phyloP scores from a whole-genome alignment of 2,888 invertebrate species.

The Tethea ocularis region DNA sequence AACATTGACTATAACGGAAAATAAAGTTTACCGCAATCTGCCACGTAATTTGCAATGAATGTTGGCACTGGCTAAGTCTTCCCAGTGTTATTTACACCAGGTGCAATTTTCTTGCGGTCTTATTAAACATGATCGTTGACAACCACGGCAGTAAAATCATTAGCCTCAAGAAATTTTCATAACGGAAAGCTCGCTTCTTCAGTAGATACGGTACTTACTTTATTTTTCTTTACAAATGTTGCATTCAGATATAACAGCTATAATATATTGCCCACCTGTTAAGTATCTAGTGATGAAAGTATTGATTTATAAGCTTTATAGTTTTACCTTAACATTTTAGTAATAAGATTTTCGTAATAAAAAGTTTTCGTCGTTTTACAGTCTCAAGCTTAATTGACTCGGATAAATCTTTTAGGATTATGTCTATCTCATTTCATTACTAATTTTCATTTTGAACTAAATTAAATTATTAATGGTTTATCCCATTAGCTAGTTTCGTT shows the following conservation, averaged over 20 bases:
- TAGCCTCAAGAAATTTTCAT: conserved; percentile 8
- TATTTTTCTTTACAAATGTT: not conserved
- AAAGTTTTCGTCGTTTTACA: not conserved
- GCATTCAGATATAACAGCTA: not conserved
- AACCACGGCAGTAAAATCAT: not conserved
- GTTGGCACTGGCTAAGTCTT: not conserved
- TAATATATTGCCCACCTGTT: not conserved
- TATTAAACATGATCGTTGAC: conserved; percentile 4
- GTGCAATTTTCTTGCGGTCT: conserved; percentile 2
- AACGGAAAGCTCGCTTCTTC: not conserved
- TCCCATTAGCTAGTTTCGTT: not conserved
- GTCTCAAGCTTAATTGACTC: not conserved
- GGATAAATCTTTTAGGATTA: not conserved
- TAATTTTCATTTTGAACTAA: not conserved
- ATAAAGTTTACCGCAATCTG: not conserved
- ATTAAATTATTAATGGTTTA: not conserved
- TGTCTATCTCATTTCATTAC: not conserved
- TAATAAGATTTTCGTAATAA: not conserved
- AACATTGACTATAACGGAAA: not conserved
- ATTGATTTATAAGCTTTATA: too few relatives aligned
- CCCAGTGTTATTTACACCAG: not conserved
- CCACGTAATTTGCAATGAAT: not conserved
- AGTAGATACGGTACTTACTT: not conserved
- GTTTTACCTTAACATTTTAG: not conserved
- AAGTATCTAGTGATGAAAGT: not conserved